Base-by-base conservation (phyloP, 2,888 invertebrate genomes). In the Barypeithes pellucidus region DNA sequence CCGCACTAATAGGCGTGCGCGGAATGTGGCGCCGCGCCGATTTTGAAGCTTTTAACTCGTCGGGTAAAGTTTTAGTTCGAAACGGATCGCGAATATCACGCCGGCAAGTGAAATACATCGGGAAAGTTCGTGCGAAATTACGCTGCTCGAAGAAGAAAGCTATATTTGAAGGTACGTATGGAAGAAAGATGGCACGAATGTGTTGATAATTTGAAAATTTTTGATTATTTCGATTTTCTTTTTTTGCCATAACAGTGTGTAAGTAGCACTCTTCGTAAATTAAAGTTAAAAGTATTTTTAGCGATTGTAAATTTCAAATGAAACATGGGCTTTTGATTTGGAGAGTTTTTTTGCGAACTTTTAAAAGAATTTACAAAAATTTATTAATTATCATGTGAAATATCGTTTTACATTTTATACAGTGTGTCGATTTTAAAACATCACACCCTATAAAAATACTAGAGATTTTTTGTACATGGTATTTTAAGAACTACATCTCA, bases 11-110 rank as follows among this genome's bases (percentile, higher is more conserved):
- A 65, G 29, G 66, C 60, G 16, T 72, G 72, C 72, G 72, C 66
- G 5, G 22, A 66, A 24, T 22, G 29, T 72, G 67, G 66, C 72
- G 72, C 71, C 71, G 57, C 72, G 72, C 16, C 71, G 54, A 71
- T 72, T 72, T 72, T 50, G 60, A 72, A 66, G 66, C 66, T 72
- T 67, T 65, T 50, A 65, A 71, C 54, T 52, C 54, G 41, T 18
- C 66, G 52, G 11, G 39, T 16, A 66, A 72, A 59, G 66, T 72
- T 72, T 57, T 60, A 66, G 72, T 72, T 60, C 29, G 60, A 41
- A 67, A 20, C 60, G 36, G 69, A 22, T 41, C 50, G 57, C 65
- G 63, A 29, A 4, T 45, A 63, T 47, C 20, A 16, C 60, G 22
- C 39, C 22, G 60, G 41, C 1, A 24, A 41, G 39, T 24, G 60